Base-by-base conservation (phyloP, 2,797 vertebrate species). In the Channa striata region DNA sequence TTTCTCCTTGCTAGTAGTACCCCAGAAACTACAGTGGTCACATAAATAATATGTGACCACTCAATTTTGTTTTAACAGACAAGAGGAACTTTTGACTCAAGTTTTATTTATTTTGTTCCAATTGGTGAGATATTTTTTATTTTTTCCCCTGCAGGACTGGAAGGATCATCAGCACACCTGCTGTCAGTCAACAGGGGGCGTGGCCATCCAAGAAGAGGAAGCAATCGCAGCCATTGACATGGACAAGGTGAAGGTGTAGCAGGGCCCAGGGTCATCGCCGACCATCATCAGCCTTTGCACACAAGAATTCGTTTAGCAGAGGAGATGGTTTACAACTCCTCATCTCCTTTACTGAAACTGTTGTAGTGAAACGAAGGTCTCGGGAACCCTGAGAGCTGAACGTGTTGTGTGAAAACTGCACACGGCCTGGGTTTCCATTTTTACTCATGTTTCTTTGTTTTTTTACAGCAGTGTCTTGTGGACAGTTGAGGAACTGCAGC, bases 161-260 rank as follows among this genome's bases (percentile, higher is more conserved):
- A 98, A 97, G 81, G 97, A 99, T 53, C 98, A 99, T 86, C 98
- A 99, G 87, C 96, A 97, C 54, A 82, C 93, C 68, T 99, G 97
- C 8, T 96, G 96, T 30, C 96, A 97, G 88, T 91, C 96, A 68
- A 72, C 93, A 0, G 82, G 93, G 9, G 79, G 94, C 0, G 86
- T 96, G 76, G 85, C 92, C 0, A 84, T 95, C 34, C 96, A 96
- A 56, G 95, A 94, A 0, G 96, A 96, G 2, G 95, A 95, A 77
- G 94, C 96, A 0, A 94, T 97, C 7, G 52, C 95, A 0, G 91
- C 95, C 48, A 84, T 94, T 0, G 95, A 95, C 46, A 93, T 96
- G 17, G 96, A 97, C 88, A 98, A 99, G 72, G 96, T 96, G 16
- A 88, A n/a, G 17, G 20, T 0, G 14, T 19, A 10, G 12, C 17